These are phyloP conservation scores for Muscicapa striata DNA, from an alignment of 2,797 vertebrate species.

Conservation along the genomic window DNA sequence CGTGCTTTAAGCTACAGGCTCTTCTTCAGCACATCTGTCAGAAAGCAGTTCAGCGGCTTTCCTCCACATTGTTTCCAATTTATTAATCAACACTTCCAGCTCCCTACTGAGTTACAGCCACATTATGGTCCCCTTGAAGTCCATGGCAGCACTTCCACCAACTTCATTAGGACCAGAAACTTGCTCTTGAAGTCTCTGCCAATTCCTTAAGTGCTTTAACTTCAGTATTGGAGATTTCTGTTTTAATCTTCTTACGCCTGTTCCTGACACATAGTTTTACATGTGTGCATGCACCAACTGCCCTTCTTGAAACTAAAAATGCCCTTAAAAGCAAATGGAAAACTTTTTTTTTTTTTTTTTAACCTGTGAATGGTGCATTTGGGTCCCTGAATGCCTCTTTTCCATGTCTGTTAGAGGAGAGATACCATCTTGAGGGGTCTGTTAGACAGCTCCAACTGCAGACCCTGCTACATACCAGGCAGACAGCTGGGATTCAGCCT, in stretches of 20 bases:
- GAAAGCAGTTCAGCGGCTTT: conserved; percentile 34
- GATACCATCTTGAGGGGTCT: background rate
- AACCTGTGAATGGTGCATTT: background rate
- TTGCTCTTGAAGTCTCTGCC: conserved; percentile 50
- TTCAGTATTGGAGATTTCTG: background rate
- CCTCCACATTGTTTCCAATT: conserved; percentile 20
- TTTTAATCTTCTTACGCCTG: background rate
- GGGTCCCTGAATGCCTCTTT: background rate
- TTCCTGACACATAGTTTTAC: conserved; percentile 32
- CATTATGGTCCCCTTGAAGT: conserved; percentile 56
- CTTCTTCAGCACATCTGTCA: conserved; percentile 41
- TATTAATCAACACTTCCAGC: conserved; percentile 65
- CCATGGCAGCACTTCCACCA: conserved; percentile 45
- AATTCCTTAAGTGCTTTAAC: conserved; percentile 58
- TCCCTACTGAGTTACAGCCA: conserved; percentile 55
- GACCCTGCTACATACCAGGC: rapidly evolving
- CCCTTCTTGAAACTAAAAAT: background rate
- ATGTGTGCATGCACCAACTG: background rate
- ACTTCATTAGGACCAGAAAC: conserved; percentile 53
- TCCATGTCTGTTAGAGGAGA: background rate
- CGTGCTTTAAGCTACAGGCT: background rate
- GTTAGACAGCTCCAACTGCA: rapidly evolving
- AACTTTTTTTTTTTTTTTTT: background rate
- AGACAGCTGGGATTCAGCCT: background rate
- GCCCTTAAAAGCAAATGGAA: background rate